phyloP scores from a whole-genome alignment of 1,140 invertebrate species.

The Drosophila paulistorum region DNA sequence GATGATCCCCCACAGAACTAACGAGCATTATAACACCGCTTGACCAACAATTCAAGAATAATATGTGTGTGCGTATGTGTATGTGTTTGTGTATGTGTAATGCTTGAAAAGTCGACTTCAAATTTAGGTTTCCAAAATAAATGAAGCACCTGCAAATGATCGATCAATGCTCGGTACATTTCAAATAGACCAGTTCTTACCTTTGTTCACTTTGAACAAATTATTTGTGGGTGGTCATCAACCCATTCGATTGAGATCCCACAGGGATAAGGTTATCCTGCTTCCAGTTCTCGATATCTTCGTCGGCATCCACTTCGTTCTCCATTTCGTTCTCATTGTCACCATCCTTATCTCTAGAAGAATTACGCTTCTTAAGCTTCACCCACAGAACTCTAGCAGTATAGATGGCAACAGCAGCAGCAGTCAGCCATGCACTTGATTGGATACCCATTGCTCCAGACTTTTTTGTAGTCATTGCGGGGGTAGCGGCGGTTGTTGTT shows the following conservation, averaged over 20 bases:
- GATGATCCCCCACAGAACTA: constrained; percentile 3
- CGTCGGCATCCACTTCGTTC: too few relatives aligned
- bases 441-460: constrained; percentile 28
- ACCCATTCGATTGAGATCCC: too few relatives aligned
- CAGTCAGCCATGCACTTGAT: constrained; percentile 29
- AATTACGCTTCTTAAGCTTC: constrained; percentile 21
- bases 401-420: constrained; percentile 35
- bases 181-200: too few relatives aligned
- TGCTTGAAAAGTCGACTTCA: neutral
- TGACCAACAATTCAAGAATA: too few relatives aligned
- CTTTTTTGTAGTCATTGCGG: neutral
- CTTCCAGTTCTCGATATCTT: too few relatives aligned
- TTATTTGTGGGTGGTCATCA: too few relatives aligned
- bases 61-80: neutral
- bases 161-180: neutral
- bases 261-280: too few relatives aligned
- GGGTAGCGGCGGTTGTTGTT: too few relatives aligned
- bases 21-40: neutral
- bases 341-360: neutral
- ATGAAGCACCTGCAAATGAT: neutral
- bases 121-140: neutral
- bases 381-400: constrained; percentile 40
- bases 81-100: neutral
- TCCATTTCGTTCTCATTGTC: too few relatives aligned
- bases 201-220: too few relatives aligned